Percentiles rank a stretch among this genome's conserved stretches.
Evolutionary conservation across 2,888 invertebrate species (phyloP).

Genomic region (Yponomeuta evonymella): DNA sequence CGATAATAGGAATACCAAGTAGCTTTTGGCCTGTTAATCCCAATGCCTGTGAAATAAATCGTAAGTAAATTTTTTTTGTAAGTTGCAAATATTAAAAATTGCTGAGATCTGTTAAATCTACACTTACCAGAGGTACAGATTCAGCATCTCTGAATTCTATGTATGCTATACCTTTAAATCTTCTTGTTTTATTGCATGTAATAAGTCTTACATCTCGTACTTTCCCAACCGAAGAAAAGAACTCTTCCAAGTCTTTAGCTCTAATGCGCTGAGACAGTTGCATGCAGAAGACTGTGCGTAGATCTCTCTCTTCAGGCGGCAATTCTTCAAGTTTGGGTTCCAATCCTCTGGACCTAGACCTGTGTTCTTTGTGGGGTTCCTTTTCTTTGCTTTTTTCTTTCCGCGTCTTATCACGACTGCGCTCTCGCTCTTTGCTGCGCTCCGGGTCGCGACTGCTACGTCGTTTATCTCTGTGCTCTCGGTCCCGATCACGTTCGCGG

Average conservation of each 20-base stretch:
- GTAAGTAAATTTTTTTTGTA: slow-evolving; percentile 13
- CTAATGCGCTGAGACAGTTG: slow-evolving; percentile 96
- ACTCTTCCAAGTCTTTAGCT: slow-evolving; percentile 97
- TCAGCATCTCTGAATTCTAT: slow-evolving; percentile 99
- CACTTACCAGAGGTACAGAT: slow-evolving; percentile 92
- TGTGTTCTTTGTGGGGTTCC: slow-evolving; percentile 48
- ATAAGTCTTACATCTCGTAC: slow-evolving; percentile 98
- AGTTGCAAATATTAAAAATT: neutral
- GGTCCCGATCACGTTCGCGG: slow-evolving; percentile 46
- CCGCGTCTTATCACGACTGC: slow-evolving; percentile 40
- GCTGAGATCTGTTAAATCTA: neutral
- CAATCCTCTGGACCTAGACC: slow-evolving; percentile 69
- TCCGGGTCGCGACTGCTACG: slow-evolving; percentile 52
- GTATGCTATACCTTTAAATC: slow-evolving; percentile 99
- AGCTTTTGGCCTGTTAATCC: slow-evolving; percentile 97
- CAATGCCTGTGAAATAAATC: slow-evolving; percentile 81
- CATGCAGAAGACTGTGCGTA: slow-evolving; percentile 99
- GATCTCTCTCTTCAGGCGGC: slow-evolving; percentile 97
- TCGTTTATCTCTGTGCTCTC: slow-evolving; percentile 34
- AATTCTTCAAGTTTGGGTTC: slow-evolving; percentile 82
- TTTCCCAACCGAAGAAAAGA: slow-evolving; percentile 98
- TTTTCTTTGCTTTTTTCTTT: slow-evolving; percentile 50
- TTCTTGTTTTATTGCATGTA: slow-evolving; percentile 98
- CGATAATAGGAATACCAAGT: slow-evolving; percentile 96
- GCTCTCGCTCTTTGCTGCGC: slow-evolving; percentile 49